These are phyloP conservation scores for Litoditis marina DNA, from an alignment of 2,888 invertebrate species.

Conservation along the genomic window DNA sequence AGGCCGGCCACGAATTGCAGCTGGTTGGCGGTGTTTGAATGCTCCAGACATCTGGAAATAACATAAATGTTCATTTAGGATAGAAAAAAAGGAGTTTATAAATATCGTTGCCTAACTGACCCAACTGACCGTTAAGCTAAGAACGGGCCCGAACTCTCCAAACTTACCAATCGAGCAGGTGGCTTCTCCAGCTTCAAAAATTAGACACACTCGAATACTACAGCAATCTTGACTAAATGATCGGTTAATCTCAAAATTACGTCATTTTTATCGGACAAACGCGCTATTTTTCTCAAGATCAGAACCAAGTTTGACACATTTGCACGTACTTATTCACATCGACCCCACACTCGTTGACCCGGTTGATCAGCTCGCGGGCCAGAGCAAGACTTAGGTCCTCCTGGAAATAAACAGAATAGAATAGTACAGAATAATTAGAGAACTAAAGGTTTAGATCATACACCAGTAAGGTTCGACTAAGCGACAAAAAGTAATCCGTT, in stretches of 20 bases:
- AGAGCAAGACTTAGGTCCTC: constrained; percentile 80
- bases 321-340: constrained; percentile 35
- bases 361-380: constrained; percentile 82
- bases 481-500: no score
- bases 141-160: no score
- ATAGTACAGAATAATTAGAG: not conserved
- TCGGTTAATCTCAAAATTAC: no score
- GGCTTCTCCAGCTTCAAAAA: no score
- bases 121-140: no score
- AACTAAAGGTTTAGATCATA: no score
- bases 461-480: no score
- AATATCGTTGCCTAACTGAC: not conserved
- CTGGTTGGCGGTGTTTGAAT: constrained; percentile 77
- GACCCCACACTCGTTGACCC: constrained; percentile 77
- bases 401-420: not conserved
- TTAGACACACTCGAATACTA: no score
- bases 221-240: no score
- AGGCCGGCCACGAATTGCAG: constrained; percentile 95
- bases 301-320: not conserved
- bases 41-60: constrained; percentile 75
- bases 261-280: not conserved
- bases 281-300: not conserved
- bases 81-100: not conserved
- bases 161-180: no score
- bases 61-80: not conserved